Percentiles rank a stretch among this genome's conserved stretches.
phyloP scores from a whole-genome alignment of 2,797 vertebrate genomes.

The Pygocentrus nattereri region DNA sequence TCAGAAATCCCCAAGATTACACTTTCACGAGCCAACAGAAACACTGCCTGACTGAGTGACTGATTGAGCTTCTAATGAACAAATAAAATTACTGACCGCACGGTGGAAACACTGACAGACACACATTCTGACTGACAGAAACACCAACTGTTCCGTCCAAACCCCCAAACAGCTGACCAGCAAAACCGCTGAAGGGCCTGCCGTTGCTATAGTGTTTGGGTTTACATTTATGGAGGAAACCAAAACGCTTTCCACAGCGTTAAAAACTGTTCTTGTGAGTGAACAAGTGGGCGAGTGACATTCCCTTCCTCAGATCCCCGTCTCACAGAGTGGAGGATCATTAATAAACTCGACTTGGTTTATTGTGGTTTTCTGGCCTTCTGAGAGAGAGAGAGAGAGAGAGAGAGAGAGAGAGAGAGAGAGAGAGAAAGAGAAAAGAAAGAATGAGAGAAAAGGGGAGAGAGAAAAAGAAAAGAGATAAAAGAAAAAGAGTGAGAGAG shows the following conservation, averaged over 20 bases:
- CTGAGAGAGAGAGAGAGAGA: slow-evolving; percentile 35
- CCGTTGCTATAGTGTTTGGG: not conserved
- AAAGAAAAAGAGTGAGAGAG: no score
- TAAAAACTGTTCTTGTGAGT: not conserved
- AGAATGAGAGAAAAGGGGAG: no score
- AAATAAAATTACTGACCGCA: slow-evolving; percentile 35
- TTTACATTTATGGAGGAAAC: slow-evolving; percentile 19
- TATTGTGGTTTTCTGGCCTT: no score
- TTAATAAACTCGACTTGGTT: slow-evolving; percentile 71
- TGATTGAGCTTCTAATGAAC: slow-evolving; percentile 9
- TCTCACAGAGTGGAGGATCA: slow-evolving; percentile 57
- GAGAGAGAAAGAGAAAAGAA: not conserved
- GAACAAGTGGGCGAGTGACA: not conserved
- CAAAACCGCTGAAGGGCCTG: slow-evolving; percentile 15
- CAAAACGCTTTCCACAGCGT: slow-evolving; percentile 24
- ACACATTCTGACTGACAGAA: slow-evolving; percentile 35
- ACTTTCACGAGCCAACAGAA: slow-evolving; percentile 33
- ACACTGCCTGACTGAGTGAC: slow-evolving; percentile 29
- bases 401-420: slow-evolving; percentile 27
- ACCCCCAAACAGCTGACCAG: slow-evolving; percentile 32
- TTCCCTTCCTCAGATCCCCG: slow-evolving; percentile 44
- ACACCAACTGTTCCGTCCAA: not conserved
- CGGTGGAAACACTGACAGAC: slow-evolving; percentile 21
- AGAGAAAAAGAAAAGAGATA: no score
- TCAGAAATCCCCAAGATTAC: slow-evolving; percentile 5